Base-by-base conservation (phyloP, 2,888 invertebrate genomes). In the Vandiemenella viatica region DNA sequence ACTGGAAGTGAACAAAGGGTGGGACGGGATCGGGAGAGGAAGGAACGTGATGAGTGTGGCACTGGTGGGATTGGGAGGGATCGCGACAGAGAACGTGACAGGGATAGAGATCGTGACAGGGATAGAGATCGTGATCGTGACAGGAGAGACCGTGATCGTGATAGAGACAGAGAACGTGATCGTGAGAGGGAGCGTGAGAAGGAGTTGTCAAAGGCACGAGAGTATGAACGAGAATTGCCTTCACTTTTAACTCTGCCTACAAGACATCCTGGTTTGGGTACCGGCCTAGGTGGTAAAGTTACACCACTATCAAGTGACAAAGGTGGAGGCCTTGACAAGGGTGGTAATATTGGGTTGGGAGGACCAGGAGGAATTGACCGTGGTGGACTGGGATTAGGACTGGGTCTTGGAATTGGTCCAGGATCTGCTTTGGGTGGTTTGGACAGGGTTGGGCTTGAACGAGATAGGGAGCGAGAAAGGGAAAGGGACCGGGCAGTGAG, bases 391-490 rank as follows among this genome's bases (percentile, higher is more conserved):
- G 15, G 40, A 26, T n/a, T n/a, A n/a, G n/a, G n/a, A n/a, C n/a
- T n/a, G n/a, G n/a, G n/a, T n/a, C n/a, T n/a, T n/a, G n/a, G n/a
- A n/a, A n/a, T n/a, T n/a, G n/a, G n/a, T n/a, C n/a, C 26, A 32
- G 37, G 46, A 37, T 3, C 10, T 21, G 16, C 18, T 19, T 10
- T 21, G 23, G 23, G 47, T 15, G 48, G 48, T 18, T 22, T 50
- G 19, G 50, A 43, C 20, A 50, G 50, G 32, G 50, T 41, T 5
- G 32, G 45, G 8, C 23, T 45, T 7, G 46, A 46, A 15, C 50
- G 23, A 18, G 50, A 45, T 15, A 15, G 43, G 13, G 79, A 68
- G 56, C 71, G 68, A 65, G 62, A 60, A 13, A 73, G 6, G n/a
- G 42, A 45, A 13, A 20, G 51, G 17, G 50, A 46, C 5, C 19